Evolutionary conservation across 2,888 invertebrate genomes (phyloP), one percentile per base, ranked within the genome.

Genomic region (Ernsta delagoae): DNA sequence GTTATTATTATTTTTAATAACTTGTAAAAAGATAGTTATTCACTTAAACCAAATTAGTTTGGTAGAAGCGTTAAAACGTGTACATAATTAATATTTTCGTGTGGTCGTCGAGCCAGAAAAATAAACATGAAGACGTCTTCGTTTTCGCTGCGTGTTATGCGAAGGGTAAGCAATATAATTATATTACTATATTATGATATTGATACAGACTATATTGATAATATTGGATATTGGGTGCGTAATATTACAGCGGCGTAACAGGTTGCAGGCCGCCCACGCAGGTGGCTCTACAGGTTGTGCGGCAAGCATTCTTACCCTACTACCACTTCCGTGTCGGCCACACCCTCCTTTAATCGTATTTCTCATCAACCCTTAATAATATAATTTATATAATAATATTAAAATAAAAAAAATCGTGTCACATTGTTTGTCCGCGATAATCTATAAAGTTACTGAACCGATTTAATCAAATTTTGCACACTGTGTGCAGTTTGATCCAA

Each of bases 51-150:
- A 50, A 60, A 67, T 43, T 54, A 61, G 66, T 24, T 53, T 39
- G 66, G 39, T 71, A 65, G 65, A 73, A 71, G 73, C 70, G 54
- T 56, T 34, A 34, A 53, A 50, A 67, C 67, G 39, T 50, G 64
- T 65, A 54, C 16, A 11, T 54, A 54, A 11, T 59, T 63, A 70
- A 68, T 64, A 43, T 70, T 81, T 78, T 74, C 72, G 73, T 74
- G 79, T 79, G 83, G 75, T 60, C 50, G 80, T 71, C 70, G 73
- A 78, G 71, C 71, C 72, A 74, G 74, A 74, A 79, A 85, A 84
- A 87, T 88, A 88, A 95, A 94, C 82, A 96, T 96, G 96, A 96
- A 96, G 95, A 96, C 96, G 53, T 96, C 96, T 62, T 96, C 96
- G 81, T 96, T 96, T 84, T 96, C 96, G 24, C 94, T 96, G 64